These are phyloP conservation scores for Cheilosia scutellata DNA, from an alignment of 2,888 invertebrate genomes.

Conservation along the genomic window DNA sequence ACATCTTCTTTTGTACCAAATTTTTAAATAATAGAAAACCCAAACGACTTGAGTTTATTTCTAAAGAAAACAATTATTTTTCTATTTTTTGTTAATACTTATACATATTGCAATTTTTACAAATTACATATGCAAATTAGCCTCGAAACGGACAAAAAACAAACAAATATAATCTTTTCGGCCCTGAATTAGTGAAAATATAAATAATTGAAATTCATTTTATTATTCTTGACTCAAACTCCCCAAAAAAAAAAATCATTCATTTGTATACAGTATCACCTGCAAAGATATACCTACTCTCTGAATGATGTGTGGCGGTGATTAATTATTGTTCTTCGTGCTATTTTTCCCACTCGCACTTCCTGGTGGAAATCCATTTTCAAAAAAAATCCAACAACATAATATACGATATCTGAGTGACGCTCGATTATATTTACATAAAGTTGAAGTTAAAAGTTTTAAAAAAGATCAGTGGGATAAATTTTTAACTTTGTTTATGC, in stretches of 20 bases:
- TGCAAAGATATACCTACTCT: neutral
- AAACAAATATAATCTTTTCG: conserved; percentile 6
- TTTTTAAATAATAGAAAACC: conserved; percentile 31
- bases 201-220: conserved; percentile 59
- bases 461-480: conserved; percentile 7
- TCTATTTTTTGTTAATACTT: conserved; percentile 5
- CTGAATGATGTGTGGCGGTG: conserved; percentile 48
- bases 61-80: neutral
- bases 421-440: conserved; percentile 32
- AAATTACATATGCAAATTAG: conserved; percentile 66
- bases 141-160: conserved; percentile 9
- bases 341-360: conserved; percentile 38
- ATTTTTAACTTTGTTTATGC: conserved; percentile 18
- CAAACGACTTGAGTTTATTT: neutral
- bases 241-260: conserved; percentile 20
- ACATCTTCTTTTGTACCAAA: neutral
- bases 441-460: conserved; percentile 8
- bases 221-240: conserved; percentile 46
- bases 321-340: conserved; percentile 64
- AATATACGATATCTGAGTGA: conserved; percentile 20
- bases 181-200: conserved; percentile 61
- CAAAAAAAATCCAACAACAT: conserved; percentile 5
- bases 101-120: conserved; percentile 25
- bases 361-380: conserved; percentile 64
- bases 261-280: conserved; percentile 25